Base-by-base conservation (phyloP, 92 coral and sea anemone genomes). In the Pocillopora meandrina region DNA sequence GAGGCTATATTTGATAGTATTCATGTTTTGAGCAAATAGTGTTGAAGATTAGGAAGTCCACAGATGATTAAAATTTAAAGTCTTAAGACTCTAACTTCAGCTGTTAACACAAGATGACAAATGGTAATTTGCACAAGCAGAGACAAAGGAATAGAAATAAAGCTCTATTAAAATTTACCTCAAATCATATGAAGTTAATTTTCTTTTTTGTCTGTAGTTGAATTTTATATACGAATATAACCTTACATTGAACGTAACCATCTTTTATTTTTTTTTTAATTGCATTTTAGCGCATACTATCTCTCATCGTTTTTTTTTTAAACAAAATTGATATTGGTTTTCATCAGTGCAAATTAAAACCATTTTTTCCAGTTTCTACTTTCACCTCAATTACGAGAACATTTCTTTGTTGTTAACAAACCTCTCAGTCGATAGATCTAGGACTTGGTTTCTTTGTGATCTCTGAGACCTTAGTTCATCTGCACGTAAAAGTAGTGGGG, bases 81-180 rank as follows among this genome's bases (percentile, higher is more conserved):
- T 81, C 7, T 58, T 69, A 26, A 49, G 20, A 78, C 68, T 36
- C 49, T 56, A n/a, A 66, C 66, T 68, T 56, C 83, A 80, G 65
- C 65, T 80, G 84, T 15, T 19, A 67, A 33, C 18, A 78, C 21
- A 9, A 19, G 5, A 47, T 65, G 70, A 19, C 26, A 78, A 78
- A 1, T 33, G 7, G 18, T 9, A n/a, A 15, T 31, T 62, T 9
- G 12, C 2, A 17, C 23, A 3, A 7, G 74, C 23, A 36, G 33
- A 36, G 74, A 36, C 10, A 42, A 17, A 70, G 74, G 56, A 16
- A 8, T 10, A 35, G 11, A 70, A 9, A 19, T 36, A 59, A 12
- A 59, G 12, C 5, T 59, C 18, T 12, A 59, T 16, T 59, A 59
- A 12, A 59, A 59, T 12, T 70, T 5, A 36, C 3, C 15, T 5